These are phyloP conservation scores for Machimus atricapillus DNA, from an alignment of 2,888 invertebrate species.

Conservation along the genomic window DNA sequence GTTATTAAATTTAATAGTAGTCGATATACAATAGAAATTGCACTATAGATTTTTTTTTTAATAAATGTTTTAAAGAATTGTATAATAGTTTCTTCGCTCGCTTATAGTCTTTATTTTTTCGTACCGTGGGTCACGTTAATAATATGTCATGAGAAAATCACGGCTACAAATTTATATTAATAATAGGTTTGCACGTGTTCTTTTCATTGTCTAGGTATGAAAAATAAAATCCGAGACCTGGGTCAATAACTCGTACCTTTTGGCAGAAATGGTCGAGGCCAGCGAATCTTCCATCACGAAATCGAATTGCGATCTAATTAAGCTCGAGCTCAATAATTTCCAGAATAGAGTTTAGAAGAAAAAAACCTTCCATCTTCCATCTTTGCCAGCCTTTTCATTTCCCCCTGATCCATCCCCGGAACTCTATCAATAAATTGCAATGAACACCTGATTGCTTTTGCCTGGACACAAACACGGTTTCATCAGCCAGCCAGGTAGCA, in stretches of 20 bases:
- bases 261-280: not conserved
- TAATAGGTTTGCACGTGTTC: not conserved
- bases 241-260: not conserved
- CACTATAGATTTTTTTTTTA: too few species aligned
- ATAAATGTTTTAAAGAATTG: too few species aligned
- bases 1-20: not conserved
- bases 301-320: conserved; percentile 6
- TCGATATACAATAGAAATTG: too few species aligned
- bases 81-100: too few species aligned
- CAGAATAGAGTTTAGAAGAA: not conserved
- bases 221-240: not conserved
- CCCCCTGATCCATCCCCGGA: not conserved
- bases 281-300: not conserved
- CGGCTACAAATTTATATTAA: not conserved
- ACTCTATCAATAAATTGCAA: not conserved
- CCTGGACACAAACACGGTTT: not conserved
- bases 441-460: not conserved
- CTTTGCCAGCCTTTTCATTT: not conserved
- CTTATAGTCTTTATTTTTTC: too few species aligned
- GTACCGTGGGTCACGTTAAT: too few species aligned
- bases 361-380: not conserved
- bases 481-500: not conserved
- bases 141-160: not conserved
- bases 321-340: not conserved
- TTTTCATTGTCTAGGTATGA: not conserved